phyloP scores from a whole-genome alignment of 2,888 invertebrate species.

The Cephus pulcher region DNA sequence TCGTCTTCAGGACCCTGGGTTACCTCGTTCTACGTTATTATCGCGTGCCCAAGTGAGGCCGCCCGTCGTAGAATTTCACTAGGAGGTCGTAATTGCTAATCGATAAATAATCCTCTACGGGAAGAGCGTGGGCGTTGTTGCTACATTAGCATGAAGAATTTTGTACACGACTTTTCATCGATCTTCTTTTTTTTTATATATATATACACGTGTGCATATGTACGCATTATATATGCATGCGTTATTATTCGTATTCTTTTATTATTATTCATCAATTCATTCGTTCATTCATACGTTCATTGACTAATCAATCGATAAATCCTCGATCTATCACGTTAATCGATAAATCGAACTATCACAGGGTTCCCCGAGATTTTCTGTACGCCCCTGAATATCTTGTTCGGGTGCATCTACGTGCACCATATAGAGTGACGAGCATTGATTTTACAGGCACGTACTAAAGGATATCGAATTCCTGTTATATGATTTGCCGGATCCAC shows the following conservation, averaged over 20 bases:
- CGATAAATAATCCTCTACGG: conserved; percentile 2
- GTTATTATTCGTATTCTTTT: not conserved
- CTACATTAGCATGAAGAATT: conserved; percentile 38
- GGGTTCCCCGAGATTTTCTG: not conserved
- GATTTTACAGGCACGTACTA: not conserved
- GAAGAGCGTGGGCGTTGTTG: conserved; percentile 5
- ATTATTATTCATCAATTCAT: not conserved
- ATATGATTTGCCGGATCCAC: not conserved
- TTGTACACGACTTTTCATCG: conserved; percentile 41
- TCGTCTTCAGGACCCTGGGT: conserved; percentile 78
- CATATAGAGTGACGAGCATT: not conserved
- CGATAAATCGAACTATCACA: not conserved
- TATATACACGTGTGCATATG: not conserved
- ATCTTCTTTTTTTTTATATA: conserved; percentile 22
- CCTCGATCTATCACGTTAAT: conserved; percentile 7
- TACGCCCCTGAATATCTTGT: not conserved
- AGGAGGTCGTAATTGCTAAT: not conserved
- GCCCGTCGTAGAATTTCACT: conserved; percentile 1
- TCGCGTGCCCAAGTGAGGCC: conserved; percentile 73
- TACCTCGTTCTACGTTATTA: conserved; percentile 80
- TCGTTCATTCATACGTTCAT: conserved; percentile 9
- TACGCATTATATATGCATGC: not conserved
- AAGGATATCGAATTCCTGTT: not conserved
- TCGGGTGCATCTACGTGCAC: not conserved
- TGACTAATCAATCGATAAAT: conserved; percentile 15